Evolutionary conservation across 1,140 invertebrate genomes (phyloP), one percentile per base, ranked within the genome.

Genomic region (Branchinecta lynchi): DNA sequence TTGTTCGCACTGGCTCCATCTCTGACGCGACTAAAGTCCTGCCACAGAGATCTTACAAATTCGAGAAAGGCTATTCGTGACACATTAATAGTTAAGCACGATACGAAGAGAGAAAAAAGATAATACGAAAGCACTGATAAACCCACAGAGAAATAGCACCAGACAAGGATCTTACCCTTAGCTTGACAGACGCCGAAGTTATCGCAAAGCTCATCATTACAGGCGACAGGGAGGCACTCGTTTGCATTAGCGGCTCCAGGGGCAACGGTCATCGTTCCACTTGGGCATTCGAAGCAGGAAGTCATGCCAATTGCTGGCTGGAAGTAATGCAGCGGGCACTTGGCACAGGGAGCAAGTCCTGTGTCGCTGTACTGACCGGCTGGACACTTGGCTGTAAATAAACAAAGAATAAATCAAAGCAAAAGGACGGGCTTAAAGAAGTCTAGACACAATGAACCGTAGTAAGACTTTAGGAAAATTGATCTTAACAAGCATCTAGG

Each of bases 311-410:
- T 80, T 65, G 86, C 79, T 7, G 90, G 84, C 79, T 97, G 93
- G 77, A 89, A 96, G 79, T 92, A 95, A 77, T 98, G 90, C 70
- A 84, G 82, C 0, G 96, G 96, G 77, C 96, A 99, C 43, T 89
- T 84, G 43, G 92, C 90, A 78, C 96, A 99, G 0, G 95, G 95
- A 8, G 94, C 88, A 12, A 99, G 78, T 9, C 96, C 96, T 10
- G 93, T 96, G 51, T 90, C 87, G 0, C 95, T 98, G 76, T 98
- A 98, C 74, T 86, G 86, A 71, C 96, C 96, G 0, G 92, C 84
- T n/a, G 85, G 80, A 80, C 96, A 99, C 77, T 93, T 92, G 10
- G 87, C 82, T 82, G 74, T 2, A 77, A 74, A 72, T 66, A 69
- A 65, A 72, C 71, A 66, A 68, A 44, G 70, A 70, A 32, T 32